phyloP scores from a whole-genome alignment of 2,797 vertebrate genomes.

The Podargus strigoides region DNA sequence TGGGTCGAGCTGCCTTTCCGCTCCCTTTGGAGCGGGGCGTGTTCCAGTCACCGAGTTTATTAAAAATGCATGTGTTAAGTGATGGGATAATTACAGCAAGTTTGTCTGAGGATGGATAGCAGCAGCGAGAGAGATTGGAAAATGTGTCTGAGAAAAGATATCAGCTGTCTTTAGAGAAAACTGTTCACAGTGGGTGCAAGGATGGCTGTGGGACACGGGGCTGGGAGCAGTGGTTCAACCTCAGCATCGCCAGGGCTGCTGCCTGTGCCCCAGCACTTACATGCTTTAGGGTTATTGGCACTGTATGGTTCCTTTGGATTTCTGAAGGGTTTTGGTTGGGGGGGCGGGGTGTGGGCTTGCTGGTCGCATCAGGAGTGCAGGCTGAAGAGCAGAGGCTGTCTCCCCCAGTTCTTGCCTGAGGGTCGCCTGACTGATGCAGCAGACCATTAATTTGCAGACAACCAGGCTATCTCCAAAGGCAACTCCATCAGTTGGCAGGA shows the following conservation, averaged over 20 bases:
- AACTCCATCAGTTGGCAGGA: neutral
- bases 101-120: constrained; percentile 10
- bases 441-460: neutral
- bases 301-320: neutral
- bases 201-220: neutral
- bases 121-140: neutral
- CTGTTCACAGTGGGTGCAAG: fast-evolving
- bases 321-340: neutral
- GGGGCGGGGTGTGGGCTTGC: neutral
- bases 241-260: neutral
- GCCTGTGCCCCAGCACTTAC: fast-evolving
- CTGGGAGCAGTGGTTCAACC: neutral
- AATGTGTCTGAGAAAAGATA: neutral
- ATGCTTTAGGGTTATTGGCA: neutral
- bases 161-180: neutral
- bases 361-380: fast-evolving
- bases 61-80: constrained; percentile 13
- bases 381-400: neutral
- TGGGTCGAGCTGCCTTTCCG: neutral
- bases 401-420: neutral
- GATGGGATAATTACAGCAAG: neutral
- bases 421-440: neutral
- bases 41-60: neutral
- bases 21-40: neutral
- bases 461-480: neutral